These are phyloP conservation scores for Netelia virgata DNA, from an alignment of 2,888 invertebrate genomes.

Conservation along the genomic window DNA sequence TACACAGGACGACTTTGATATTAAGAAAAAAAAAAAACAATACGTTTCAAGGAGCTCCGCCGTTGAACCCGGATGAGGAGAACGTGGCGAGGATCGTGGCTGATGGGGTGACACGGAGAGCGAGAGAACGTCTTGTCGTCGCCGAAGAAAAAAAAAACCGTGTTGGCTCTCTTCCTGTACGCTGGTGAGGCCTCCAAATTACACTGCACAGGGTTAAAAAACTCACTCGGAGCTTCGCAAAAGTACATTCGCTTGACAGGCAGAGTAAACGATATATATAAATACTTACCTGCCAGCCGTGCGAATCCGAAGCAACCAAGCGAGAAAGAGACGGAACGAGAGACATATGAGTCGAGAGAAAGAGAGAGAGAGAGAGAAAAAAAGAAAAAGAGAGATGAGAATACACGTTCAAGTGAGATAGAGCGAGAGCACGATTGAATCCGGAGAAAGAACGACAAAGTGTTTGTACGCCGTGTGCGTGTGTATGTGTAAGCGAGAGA, in stretches of 20 bases:
- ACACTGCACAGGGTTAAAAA: constrained; percentile 15
- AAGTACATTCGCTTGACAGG: constrained; percentile 34
- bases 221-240: constrained; percentile 18
- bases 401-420: constrained; percentile 17
- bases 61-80: constrained; percentile 60
- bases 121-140: constrained; percentile 25
- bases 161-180: background rate
- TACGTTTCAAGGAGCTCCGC: constrained; percentile 27
- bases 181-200: background rate
- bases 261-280: constrained; percentile 8
- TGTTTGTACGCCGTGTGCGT: background rate
- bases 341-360: constrained; percentile 43
- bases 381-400: constrained; percentile 42
- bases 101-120: constrained; percentile 49
- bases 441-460: constrained; percentile 44
- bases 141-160: background rate
- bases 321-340: constrained; percentile 57
- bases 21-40: constrained; percentile 23
- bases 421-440: constrained; percentile 55
- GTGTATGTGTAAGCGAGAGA: constrained; percentile 31
- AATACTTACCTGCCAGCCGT: background rate
- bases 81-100: constrained; percentile 72
- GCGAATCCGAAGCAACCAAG: constrained; percentile 3
- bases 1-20: constrained; percentile 7
- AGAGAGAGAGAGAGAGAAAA: constrained; percentile 44